These are phyloP conservation scores for Zygaena filipendulae DNA, from an alignment of 2,888 invertebrate species.

Conservation along the genomic window DNA sequence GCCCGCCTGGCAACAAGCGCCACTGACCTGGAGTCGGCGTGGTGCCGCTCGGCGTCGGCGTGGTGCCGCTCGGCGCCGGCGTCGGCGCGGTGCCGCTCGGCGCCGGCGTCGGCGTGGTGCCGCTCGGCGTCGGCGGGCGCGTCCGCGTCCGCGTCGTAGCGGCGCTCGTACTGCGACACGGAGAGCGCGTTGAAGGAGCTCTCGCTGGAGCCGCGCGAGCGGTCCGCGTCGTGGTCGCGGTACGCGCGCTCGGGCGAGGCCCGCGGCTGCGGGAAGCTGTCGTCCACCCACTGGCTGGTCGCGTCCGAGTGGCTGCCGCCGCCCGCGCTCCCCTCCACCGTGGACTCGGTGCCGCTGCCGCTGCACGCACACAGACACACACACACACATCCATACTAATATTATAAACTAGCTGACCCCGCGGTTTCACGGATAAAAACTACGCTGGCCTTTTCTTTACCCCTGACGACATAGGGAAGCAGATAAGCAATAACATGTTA, in stretches of 20 bases:
- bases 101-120: constrained; percentile 31
- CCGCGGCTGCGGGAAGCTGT: constrained; percentile 55
- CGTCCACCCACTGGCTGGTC: constrained; percentile 64
- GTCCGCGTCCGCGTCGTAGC: constrained; percentile 31
- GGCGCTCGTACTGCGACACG: constrained; percentile 41
- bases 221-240: constrained; percentile 35
- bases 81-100: constrained; percentile 36
- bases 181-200: constrained; percentile 54
- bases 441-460: no score
- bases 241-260: constrained; percentile 34
- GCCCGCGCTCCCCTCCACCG: constrained; percentile 31
- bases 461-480: no score
- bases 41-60: constrained; percentile 39
- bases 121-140: constrained; percentile 46
- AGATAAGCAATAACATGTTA: no score
- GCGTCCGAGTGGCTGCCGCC: constrained; percentile 49
- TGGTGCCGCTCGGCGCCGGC: constrained; percentile 37
- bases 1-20: no score
- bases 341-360: no score
- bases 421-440: no score
- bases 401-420: no score
- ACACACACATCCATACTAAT: no score
- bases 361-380: no score
- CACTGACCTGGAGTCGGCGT: constrained; percentile 37
- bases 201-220: constrained; percentile 49